Evolutionary conservation across 92 coral and sea anemone species (phyloP).

Genomic region (Anthopleura xanthogrammica): DNA sequence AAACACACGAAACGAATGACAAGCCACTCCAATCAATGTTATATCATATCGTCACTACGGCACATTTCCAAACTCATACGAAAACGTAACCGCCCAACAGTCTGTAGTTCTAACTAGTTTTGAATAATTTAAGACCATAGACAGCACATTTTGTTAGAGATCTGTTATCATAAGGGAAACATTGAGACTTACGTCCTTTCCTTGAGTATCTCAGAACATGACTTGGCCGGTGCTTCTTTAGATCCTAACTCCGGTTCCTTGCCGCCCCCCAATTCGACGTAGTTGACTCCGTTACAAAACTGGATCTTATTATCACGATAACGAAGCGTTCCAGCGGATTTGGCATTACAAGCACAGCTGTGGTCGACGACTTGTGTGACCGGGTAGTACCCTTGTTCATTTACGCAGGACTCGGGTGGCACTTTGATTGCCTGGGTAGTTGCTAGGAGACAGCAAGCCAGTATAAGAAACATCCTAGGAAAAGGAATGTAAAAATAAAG

Average conservation of each 20-base stretch:
- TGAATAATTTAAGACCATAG: too few species aligned
- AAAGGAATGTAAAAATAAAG: too few species aligned
- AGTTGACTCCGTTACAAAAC: conserved; percentile 47
- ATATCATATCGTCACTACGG: too few species aligned
- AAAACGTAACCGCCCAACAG: too few species aligned
- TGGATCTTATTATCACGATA: conserved; percentile 45
- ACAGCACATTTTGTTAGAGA: too few species aligned
- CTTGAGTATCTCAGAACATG: conserved; percentile 27
- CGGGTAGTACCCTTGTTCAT: not conserved
- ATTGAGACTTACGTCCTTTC: not conserved
- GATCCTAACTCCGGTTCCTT: not conserved
- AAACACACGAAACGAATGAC: too few species aligned
- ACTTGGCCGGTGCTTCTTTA: conserved; percentile 23
- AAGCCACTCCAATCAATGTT: too few species aligned
- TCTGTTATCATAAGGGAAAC: too few species aligned
- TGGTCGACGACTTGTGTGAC: conserved; percentile 20
- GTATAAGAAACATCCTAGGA: not conserved
- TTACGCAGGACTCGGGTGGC: not conserved
- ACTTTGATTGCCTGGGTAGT: not conserved
- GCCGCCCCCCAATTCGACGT: conserved; percentile 8
- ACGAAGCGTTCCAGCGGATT: conserved; percentile 48
- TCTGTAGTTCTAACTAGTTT: too few species aligned
- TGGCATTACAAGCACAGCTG: conserved; percentile 35
- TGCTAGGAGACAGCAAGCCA: not conserved
- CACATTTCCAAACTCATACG: too few species aligned